Percentiles rank a stretch among this genome's conserved stretches.
These are phyloP conservation scores for Danaus plexippus DNA, from an alignment of 1,140 invertebrate species.

Conservation along the genomic window DNA sequence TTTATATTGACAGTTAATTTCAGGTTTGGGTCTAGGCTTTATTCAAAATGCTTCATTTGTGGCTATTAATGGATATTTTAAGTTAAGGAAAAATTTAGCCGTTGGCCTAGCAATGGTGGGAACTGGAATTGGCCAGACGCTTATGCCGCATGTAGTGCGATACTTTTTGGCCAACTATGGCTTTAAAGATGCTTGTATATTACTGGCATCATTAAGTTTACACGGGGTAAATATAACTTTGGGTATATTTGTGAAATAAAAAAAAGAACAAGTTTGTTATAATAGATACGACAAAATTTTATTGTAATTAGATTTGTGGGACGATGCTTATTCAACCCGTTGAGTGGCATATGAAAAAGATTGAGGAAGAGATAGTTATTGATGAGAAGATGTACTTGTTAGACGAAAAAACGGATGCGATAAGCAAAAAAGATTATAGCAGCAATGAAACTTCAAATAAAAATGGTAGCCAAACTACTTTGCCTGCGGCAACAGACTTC, in stretches of 20 bases:
- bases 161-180: slow-evolving; percentile 73
- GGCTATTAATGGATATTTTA: slow-evolving; percentile 82
- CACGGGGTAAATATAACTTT: slow-evolving; percentile 67
- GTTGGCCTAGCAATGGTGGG: slow-evolving; percentile 80
- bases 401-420: slow-evolving; percentile 37
- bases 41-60: slow-evolving; percentile 79
- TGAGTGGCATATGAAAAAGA: slow-evolving; percentile 65
- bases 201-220: slow-evolving; percentile 75
- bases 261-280: background rate
- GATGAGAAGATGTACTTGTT: slow-evolving; percentile 50
- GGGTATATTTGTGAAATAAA: slow-evolving; percentile 2
- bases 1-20: slow-evolving; percentile 31
- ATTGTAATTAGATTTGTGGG: slow-evolving; percentile 47
- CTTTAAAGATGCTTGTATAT: slow-evolving; percentile 73
- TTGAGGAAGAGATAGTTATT: slow-evolving; percentile 46
- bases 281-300: background rate
- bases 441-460: slow-evolving; percentile 19
- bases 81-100: slow-evolving; percentile 76
- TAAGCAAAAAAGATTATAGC: slow-evolving; percentile 37
- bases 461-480: slow-evolving; percentile 4
- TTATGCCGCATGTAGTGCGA: slow-evolving; percentile 79
- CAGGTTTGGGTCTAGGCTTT: slow-evolving; percentile 77
- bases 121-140: slow-evolving; percentile 80
- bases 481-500: too few relatives aligned
- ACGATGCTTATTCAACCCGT: slow-evolving; percentile 72